Base-by-base conservation (phyloP, 1,140 invertebrate genomes). In the Contarinia nasturtii region DNA sequence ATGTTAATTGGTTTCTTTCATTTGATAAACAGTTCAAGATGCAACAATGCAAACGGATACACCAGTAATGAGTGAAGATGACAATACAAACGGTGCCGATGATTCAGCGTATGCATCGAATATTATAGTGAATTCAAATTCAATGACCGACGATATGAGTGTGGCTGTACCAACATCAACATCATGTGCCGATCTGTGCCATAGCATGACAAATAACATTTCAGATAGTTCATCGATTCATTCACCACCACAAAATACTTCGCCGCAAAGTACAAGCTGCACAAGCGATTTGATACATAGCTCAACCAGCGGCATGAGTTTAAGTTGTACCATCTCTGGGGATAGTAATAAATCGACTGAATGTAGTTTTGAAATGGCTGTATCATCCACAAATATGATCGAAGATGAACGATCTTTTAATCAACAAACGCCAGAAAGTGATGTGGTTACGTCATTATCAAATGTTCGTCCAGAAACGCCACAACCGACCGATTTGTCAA, bases 11-110 rank as follows among this genome's bases (percentile, higher is more conserved):
- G n/a, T n/a, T n/a, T n/a, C n/a, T 27, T 48, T 10, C 34, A 38
- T 10, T 33, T 51, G 4, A n/a, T 71, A 71, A 8, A 70, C 71
- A 15, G 80, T 83, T 42, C 80, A 76, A 61, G 81, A 86, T 53
- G 82, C 82, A 0, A 82, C 80, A 15, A 85, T 85, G 57, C 82
- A 86, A 64, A 84, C 81, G 0, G 82, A 85, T 50, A 69, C 73
- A 1, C 71, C 73, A 1, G 63, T 70, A 10, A 74, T 61, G 48
- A 62, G 60, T 45, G 60, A 63, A 44, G 60, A 63, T 42, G 46
- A 48, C 38, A 58, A 61, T 36, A 47, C 37, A 37, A 20, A 14
- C 14, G 37, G 48, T 21, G n/a, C 17, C 17, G 47, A 48, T 20
- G 40, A 44, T 44, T 43, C n/a, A 12, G 18, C 41, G 18, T 33